A percentile compares a stretch with the other conserved stretches of the same genome.
phyloP scores from a whole-genome alignment of 1,140 invertebrate genomes.

The Aculops lycopersici region DNA sequence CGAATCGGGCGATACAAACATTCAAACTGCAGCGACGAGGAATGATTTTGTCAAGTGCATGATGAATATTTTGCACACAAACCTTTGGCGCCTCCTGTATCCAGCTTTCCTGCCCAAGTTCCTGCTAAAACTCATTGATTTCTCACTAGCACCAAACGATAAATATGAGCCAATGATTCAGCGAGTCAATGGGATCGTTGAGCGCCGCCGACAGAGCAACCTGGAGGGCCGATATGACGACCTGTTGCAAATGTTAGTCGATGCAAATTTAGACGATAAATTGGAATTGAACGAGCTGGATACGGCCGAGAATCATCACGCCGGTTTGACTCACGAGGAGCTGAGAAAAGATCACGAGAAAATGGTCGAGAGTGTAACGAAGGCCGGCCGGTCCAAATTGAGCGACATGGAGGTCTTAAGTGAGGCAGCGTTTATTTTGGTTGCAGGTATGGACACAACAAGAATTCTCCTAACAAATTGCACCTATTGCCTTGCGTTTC shows the following conservation, averaged over 20 bases:
- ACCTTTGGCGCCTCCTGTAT: neutral
- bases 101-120: neutral
- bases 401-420: slow-evolving; percentile 23
- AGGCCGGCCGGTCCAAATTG: neutral
- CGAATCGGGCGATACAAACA: slow-evolving; percentile 6
- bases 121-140: neutral
- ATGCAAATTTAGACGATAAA: neutral
- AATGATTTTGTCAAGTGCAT: neutral
- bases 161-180: neutral
- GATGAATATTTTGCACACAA: neutral
- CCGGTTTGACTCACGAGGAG: neutral
- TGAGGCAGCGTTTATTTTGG: slow-evolving; percentile 29
- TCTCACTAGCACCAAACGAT: neutral
- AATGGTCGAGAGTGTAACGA: slow-evolving; percentile 15
- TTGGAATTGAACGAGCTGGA: neutral
- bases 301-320: neutral
- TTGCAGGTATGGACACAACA: slow-evolving; percentile 40
- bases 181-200: too few relatives aligned
- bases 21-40: too few relatives aligned
- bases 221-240: slow-evolving; percentile 4
- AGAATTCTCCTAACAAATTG: slow-evolving; percentile 29
- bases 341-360: slow-evolving; percentile 15
- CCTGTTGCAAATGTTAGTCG: slow-evolving; percentile 5
- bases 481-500: slow-evolving; percentile 27
- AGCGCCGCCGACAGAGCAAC: neutral